A percentile compares a stretch with the other conserved stretches of the same genome.
These are phyloP conservation scores for Anguilla megastoma DNA, from an alignment of 2,797 vertebrate species.

Conservation along the genomic window DNA sequence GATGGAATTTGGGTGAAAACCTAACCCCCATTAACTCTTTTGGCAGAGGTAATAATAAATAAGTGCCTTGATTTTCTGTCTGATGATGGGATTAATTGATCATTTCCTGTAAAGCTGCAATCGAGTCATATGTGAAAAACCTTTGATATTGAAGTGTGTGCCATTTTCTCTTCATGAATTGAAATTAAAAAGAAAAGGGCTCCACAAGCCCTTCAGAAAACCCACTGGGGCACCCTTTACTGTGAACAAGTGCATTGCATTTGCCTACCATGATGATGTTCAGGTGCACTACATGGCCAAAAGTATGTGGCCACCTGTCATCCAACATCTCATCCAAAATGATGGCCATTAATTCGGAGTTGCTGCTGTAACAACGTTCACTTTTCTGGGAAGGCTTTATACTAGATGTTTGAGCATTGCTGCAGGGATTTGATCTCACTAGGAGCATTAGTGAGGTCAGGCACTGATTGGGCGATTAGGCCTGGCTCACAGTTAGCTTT, in stretches of 20 bases:
- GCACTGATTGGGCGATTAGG: too few species aligned
- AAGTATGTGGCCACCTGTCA: too few species aligned
- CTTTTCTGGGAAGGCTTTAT: too few species aligned
- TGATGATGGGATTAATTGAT: neutral
- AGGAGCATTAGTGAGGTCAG: too few species aligned
- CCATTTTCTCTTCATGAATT: neutral
- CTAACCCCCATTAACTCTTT: too few species aligned
- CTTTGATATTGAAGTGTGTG: neutral
- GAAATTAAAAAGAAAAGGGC: neutral
- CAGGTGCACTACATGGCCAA: neutral
- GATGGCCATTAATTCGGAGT: too few species aligned
- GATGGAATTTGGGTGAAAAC: too few species aligned
- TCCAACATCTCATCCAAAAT: too few species aligned
- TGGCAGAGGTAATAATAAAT: neutral
- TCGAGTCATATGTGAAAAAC: neutral
- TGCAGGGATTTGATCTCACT: too few species aligned
- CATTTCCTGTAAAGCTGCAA: constrained; percentile 5
- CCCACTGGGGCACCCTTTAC: neutral
- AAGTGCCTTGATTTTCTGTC: neutral
- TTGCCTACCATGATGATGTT: neutral
- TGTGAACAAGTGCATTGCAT: neutral
- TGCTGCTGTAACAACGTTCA: too few species aligned
- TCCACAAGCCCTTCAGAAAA: neutral
- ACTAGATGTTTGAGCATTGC: too few species aligned
- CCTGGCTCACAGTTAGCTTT: too few species aligned